These are phyloP conservation scores for Pogonognathellus flavescens DNA, from an alignment of 1,140 invertebrate genomes.

Conservation along the genomic window DNA sequence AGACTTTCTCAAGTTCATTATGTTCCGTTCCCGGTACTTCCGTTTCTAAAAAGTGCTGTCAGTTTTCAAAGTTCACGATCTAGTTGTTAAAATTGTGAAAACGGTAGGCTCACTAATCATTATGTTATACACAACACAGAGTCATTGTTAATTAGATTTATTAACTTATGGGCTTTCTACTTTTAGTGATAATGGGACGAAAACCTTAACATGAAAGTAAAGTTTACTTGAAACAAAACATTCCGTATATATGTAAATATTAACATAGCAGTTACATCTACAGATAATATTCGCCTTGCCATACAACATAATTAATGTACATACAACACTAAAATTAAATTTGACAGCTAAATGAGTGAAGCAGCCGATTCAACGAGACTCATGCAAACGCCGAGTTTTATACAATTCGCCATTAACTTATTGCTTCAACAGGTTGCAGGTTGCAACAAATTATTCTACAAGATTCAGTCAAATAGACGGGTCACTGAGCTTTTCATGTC, in stretches of 20 bases:
- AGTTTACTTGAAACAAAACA: constrained; percentile 18
- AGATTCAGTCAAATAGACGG: constrained; percentile 48
- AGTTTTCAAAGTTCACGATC: too few relatives aligned
- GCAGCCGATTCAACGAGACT: background rate
- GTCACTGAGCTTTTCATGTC: constrained; percentile 6
- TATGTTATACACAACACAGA: too few relatives aligned
- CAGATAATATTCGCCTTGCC: background rate
- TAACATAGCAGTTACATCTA: background rate
- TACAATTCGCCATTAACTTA: background rate
- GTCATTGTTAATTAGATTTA: too few relatives aligned
- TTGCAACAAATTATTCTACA: background rate
- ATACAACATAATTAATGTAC: background rate
- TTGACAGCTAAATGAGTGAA: background rate
- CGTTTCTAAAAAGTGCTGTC: too few relatives aligned
- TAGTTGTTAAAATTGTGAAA: too few relatives aligned
- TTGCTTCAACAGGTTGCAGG: constrained; percentile 10
- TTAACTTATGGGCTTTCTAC: too few relatives aligned
- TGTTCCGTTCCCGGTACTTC: too few relatives aligned
- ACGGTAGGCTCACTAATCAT: too few relatives aligned
- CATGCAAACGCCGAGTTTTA: background rate
- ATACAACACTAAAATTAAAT: background rate
- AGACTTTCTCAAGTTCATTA: too few relatives aligned
- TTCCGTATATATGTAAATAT: constrained; percentile 5
- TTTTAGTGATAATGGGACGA: too few relatives aligned
- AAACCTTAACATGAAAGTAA: background rate